Percentiles rank a stretch among this genome's conserved stretches.
phyloP scores from a whole-genome alignment of 2,888 invertebrate genomes.

The Lissonota sp. region DNA sequence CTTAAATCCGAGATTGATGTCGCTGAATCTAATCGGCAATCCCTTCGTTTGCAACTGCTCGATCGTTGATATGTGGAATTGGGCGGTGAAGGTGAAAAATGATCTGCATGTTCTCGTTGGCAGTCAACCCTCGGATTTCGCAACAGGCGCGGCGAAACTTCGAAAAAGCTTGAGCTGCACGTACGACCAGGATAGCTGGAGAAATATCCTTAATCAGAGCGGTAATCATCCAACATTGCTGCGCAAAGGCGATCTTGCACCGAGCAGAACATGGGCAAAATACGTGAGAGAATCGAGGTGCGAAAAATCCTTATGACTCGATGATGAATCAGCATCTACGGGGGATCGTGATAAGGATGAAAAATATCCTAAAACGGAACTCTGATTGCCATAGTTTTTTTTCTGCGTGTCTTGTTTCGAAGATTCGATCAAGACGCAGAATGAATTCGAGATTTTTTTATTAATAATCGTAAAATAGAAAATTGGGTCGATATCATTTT shows the following conservation, averaged over 20 bases:
- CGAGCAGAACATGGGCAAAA: conserved; percentile 90
- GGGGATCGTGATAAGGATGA: conserved; percentile 60
- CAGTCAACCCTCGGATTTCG: conserved; percentile 88
- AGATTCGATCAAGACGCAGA: too few species aligned
- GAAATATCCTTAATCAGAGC: conserved; percentile 81
- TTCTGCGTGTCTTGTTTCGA: too few species aligned
- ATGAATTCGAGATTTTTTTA: too few species aligned
- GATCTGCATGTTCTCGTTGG: conserved; percentile 88
- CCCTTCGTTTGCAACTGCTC: conserved; percentile 89
- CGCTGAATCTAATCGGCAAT: conserved; percentile 88
- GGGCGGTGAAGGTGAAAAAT: conserved; percentile 88
- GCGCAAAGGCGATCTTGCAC: conserved; percentile 86
- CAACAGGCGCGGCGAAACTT: conserved; percentile 87
- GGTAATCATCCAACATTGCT: conserved; percentile 86
- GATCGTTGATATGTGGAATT: conserved; percentile 89
- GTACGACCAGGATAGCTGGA: conserved; percentile 86
- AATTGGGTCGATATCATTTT: too few species aligned
- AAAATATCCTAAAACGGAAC: conserved; percentile 55
- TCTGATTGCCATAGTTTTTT: conserved; percentile 56
- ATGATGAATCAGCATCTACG: conserved; percentile 67
- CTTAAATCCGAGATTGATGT: conserved; percentile 86
- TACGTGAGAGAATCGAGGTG: conserved; percentile 89
- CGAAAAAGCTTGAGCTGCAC: conserved; percentile 88
- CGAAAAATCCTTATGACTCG: conserved; percentile 82
- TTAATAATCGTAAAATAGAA: too few species aligned